Percentiles rank a stretch among this genome's conserved stretches.
Evolutionary conservation across 2,797 vertebrate genomes (phyloP).

Genomic region (Microcaecilia unicolor): DNA sequence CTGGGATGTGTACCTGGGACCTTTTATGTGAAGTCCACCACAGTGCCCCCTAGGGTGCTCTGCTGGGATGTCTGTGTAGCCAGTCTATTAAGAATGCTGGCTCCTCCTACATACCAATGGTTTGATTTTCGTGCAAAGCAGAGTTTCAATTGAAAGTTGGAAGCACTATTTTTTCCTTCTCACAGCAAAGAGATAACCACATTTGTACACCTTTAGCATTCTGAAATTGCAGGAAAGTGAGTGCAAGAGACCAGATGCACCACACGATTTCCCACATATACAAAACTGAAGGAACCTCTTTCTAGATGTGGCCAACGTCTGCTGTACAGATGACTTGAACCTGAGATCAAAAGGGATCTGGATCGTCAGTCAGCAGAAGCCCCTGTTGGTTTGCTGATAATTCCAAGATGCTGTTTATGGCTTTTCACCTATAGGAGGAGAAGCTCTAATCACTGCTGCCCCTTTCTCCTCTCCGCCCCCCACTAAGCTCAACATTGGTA

Average conservation of each 20-base stretch:
- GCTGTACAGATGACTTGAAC: conserved; percentile 13
- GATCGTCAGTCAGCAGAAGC: conserved; percentile 37
- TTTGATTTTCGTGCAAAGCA: too few relatives aligned
- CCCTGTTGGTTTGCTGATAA: conserved; percentile 28
- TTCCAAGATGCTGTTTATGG: conserved; percentile 29
- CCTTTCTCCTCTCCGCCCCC: conserved; percentile 23
- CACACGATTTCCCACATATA: too few relatives aligned
- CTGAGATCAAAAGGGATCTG: conserved; percentile 37
- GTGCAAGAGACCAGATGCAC: too few relatives aligned
- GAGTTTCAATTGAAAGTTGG: conserved; percentile 37
- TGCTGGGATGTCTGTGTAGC: too few relatives aligned
- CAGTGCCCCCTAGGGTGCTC: too few relatives aligned
- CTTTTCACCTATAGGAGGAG: conserved; percentile 33
- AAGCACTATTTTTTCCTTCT: conserved; percentile 31
- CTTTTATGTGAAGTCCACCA: too few relatives aligned
- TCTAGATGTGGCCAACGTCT: too few relatives aligned
- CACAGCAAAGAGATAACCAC: conserved; percentile 46
- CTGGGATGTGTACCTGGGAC: too few relatives aligned
- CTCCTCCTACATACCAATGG: too few relatives aligned
- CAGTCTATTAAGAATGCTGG: too few relatives aligned
- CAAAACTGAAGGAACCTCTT: too few relatives aligned
- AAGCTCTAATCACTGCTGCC: too few relatives aligned
- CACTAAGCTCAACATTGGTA: conserved; percentile 43
- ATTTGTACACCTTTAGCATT: conserved; percentile 21
- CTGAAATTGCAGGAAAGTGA: conserved; percentile 27